Percentiles rank a stretch among this genome's conserved stretches.
phyloP scores from a whole-genome alignment of 64 coral and sea anemone genomes.

The Pocillopora verrucosa region DNA sequence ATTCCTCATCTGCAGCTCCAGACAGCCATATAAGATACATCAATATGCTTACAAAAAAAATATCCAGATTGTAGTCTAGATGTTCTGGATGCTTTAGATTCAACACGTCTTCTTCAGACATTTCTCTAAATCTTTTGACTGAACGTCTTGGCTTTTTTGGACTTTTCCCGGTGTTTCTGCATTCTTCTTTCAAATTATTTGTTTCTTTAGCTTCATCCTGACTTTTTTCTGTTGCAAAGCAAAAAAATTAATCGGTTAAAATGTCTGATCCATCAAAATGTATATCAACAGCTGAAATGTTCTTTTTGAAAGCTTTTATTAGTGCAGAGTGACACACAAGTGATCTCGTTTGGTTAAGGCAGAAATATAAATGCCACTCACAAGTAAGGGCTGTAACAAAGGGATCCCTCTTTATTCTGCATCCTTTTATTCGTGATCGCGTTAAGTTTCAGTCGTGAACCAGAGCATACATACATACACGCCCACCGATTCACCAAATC shows the following conservation, averaged over 20 bases:
- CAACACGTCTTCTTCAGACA: conserved; percentile 92
- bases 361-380: conserved; percentile 26
- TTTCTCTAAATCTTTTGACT: conserved; percentile 69
- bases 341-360: no score
- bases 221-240: not conserved
- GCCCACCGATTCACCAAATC: no score
- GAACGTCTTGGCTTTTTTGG: conserved; percentile 51
- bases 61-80: conserved; percentile 80
- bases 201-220: not conserved
- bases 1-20: not conserved
- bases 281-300: no score
- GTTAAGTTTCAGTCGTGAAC: no score
- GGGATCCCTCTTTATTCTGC: not conserved
- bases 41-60: conserved; percentile 73
- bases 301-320: not conserved
- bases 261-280: no score
- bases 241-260: not conserved
- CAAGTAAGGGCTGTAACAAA: conserved; percentile 83
- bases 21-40: not conserved
- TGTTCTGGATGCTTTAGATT: conserved; percentile 80
- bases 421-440: not conserved
- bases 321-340: no score
- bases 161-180: conserved; percentile 13
- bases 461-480: no score
- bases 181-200: not conserved